Conservation (phyloP, 1,140 invertebrate genomes). For the Ectropis grisescens region DNA sequence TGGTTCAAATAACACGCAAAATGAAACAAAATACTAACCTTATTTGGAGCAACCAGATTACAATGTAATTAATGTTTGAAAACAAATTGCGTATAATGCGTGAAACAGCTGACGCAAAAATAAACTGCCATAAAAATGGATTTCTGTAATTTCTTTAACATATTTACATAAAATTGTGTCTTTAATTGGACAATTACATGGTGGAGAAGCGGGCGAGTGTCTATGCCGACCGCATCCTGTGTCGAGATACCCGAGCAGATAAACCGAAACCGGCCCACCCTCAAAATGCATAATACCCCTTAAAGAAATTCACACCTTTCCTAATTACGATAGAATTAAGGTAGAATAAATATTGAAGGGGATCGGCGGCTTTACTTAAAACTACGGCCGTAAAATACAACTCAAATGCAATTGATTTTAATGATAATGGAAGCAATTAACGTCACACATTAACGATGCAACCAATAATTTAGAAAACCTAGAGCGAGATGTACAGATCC, state of each 20-base stretch:
- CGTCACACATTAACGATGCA: too few relatives aligned
- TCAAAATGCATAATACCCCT: conserved; percentile 33
- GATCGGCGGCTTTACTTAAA: conserved; percentile 12
- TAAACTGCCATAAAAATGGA: too few relatives aligned
- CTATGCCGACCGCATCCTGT: conserved; percentile 43
- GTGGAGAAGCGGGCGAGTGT: conserved; percentile 26
- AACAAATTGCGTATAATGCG: too few relatives aligned
- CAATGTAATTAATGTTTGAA: too few relatives aligned
- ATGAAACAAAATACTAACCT: too few relatives aligned
- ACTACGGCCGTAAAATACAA: too few relatives aligned
- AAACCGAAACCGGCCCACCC: conserved; percentile 41
- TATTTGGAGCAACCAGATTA: too few relatives aligned
- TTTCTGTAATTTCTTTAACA: conserved; percentile 13
- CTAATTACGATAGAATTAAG: conserved; percentile 56
- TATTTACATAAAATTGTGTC: conserved; percentile 57
- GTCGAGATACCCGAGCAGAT: conserved; percentile 40
- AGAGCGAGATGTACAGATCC: too few relatives aligned
- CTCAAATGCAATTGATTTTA: not conserved
- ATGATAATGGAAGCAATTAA: too few relatives aligned
- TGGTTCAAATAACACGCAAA: too few relatives aligned
- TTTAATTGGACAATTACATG: conserved; percentile 62
- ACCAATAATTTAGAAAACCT: too few relatives aligned
- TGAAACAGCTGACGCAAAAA: too few relatives aligned
- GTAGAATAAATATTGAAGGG: conserved; percentile 44
- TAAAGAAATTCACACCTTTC: conserved; percentile 58